These are phyloP conservation scores for Subanguina moxae DNA, from an alignment of 1,140 invertebrate species.

Conservation along the genomic window DNA sequence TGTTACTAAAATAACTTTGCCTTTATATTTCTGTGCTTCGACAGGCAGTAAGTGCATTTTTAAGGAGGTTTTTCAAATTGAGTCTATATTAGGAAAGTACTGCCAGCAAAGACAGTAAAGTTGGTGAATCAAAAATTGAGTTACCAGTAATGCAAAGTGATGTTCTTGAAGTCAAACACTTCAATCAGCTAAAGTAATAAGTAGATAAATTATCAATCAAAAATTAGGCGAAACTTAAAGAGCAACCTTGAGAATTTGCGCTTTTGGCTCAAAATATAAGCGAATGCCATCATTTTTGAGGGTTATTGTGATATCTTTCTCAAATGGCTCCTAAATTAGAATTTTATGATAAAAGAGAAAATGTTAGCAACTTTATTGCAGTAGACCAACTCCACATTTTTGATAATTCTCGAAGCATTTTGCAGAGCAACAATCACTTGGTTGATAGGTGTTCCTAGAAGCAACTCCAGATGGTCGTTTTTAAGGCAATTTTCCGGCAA, in stretches of 20 bases:
- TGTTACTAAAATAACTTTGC: too few relatives aligned
- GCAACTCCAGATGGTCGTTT: conserved; percentile 53
- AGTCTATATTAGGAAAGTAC: too few relatives aligned
- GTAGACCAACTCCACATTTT: conserved; percentile 53
- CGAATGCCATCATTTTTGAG: conserved; percentile 54
- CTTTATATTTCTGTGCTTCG: too few relatives aligned
- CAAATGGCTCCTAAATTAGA: conserved; percentile 50
- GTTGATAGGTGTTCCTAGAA: conserved; percentile 56
- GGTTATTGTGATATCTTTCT: conserved; percentile 49
- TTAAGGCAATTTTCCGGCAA: conserved; percentile 48
- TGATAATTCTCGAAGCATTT: conserved; percentile 44
- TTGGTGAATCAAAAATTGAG: background rate
- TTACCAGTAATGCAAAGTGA: conserved; percentile 49
- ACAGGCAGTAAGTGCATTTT: too few relatives aligned
- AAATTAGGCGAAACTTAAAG: background rate
- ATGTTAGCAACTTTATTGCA: conserved; percentile 47
- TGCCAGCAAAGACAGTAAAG: background rate
- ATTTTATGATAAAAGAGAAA: conserved; percentile 4
- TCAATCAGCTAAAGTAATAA: conserved; percentile 49
- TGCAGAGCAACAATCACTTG: conserved; percentile 51
- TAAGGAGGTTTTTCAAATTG: too few relatives aligned
- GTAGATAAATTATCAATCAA: background rate
- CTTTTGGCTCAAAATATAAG: conserved; percentile 48
- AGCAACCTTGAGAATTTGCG: conserved; percentile 44
- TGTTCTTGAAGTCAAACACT: conserved; percentile 52